These are phyloP conservation scores for Ispidina lecontei DNA, from an alignment of 2,797 vertebrate species.

Conservation along the genomic window DNA sequence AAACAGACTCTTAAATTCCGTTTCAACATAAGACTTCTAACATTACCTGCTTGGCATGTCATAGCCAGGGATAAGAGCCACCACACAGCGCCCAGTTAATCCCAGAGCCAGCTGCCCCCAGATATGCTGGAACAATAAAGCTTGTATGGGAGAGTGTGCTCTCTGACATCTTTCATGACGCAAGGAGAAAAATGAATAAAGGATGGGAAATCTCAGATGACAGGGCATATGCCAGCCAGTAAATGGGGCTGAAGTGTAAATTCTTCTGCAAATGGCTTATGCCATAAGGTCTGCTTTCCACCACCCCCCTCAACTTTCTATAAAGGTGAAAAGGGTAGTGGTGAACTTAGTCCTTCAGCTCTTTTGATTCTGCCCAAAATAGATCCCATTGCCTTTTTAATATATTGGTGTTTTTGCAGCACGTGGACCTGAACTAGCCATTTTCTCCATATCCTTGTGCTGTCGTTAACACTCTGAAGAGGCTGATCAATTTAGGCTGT, in stretches of 20 bases:
- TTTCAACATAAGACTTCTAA: conserved; percentile 46
- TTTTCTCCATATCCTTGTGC: background rate
- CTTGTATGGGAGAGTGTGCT: background rate
- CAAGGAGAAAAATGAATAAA: background rate
- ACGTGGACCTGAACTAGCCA: background rate
- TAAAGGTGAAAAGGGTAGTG: background rate
- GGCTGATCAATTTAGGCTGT: background rate
- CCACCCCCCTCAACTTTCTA: background rate
- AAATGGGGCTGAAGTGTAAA: background rate
- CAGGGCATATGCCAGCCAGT: background rate
- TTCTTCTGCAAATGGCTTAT: background rate
- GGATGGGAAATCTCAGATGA: background rate
- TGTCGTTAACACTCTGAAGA: accelerated
- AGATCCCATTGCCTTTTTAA: background rate
- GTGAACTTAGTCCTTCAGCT: background rate
- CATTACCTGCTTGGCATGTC: conserved; percentile 28
- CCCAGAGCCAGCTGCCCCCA: conserved; percentile 19
- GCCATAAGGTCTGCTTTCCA: background rate
- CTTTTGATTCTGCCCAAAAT: background rate
- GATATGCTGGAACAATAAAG: background rate
- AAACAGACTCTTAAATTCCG: conserved; percentile 28
- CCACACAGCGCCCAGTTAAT: background rate
- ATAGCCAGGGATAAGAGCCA: background rate
- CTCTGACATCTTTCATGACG: background rate
- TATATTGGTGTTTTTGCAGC: background rate